Evolutionary conservation across 2,113 vertebrate species (phyloP).

Genomic region (Zingel zingel): DNA sequence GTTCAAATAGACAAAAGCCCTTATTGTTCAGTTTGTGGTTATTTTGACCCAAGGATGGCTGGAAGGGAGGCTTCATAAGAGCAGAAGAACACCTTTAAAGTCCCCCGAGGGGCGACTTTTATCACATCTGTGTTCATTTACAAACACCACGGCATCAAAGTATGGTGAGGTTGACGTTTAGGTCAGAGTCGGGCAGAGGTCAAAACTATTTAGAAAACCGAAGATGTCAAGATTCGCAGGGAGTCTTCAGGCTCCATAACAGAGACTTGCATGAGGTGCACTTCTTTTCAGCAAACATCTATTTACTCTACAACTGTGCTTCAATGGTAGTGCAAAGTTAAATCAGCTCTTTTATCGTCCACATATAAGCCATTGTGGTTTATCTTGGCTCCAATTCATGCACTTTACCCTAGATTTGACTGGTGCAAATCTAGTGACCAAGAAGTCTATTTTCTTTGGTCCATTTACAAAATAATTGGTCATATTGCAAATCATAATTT

Average conservation of each 20-base stretch:
- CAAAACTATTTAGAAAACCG: background rate
- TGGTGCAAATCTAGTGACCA: background rate
- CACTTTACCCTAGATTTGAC: background rate
- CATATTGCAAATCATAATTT: background rate
- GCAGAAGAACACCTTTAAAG: slow-evolving; percentile 36
- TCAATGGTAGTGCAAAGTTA: background rate
- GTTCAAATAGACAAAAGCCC: slow-evolving; percentile 69
- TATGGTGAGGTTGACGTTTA: background rate
- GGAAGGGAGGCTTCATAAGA: slow-evolving; percentile 11
- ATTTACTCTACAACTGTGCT: background rate
- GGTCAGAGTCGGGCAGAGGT: no score
- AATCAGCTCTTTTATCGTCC: background rate
- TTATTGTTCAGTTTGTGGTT: slow-evolving; percentile 65
- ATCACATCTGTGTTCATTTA: slow-evolving; percentile 11
- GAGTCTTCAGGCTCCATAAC: background rate
- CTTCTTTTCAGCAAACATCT: background rate
- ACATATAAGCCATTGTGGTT: background rate
- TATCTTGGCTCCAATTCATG: slow-evolving; percentile 1
- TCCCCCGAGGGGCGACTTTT: background rate
- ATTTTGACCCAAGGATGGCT: slow-evolving; percentile 52
- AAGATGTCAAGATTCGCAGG: background rate
- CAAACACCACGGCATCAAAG: background rate
- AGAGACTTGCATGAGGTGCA: background rate
- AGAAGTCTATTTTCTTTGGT: background rate
- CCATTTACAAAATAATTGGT: background rate